A percentile compares a stretch with the other conserved stretches of the same genome.
Evolutionary conservation across 2,797 vertebrate genomes (phyloP).

Genomic region (Brachymystax lenok): DNA sequence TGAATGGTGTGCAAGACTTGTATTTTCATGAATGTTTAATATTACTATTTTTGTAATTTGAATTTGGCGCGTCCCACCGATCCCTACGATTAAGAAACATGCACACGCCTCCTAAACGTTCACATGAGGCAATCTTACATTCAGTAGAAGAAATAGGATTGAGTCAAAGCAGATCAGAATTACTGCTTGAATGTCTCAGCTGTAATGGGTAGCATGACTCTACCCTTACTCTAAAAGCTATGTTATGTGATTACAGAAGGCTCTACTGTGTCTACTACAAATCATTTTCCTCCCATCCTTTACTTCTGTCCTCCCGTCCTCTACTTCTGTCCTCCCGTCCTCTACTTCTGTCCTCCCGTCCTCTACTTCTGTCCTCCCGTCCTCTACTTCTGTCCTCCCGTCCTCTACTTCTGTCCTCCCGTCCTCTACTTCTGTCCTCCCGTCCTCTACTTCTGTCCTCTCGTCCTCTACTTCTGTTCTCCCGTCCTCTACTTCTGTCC

Average conservation of each 20-base stretch:
- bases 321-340: no score
- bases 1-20: no score
- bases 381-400: no score
- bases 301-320: no score
- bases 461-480: not conserved
- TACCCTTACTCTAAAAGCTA: not conserved
- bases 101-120: slow-evolving; percentile 5
- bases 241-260: slow-evolving; percentile 42
- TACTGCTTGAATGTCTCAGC: slow-evolving; percentile 29
- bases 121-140: slow-evolving; percentile 11
- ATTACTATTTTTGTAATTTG: no score
- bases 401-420: no score
- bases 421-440: not conserved
- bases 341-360: no score
- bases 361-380: no score
- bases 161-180: slow-evolving; percentile 18
- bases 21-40: no score
- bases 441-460: no score
- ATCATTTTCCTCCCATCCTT: slow-evolving; percentile 7
- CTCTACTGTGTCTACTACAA: slow-evolving; percentile 25
- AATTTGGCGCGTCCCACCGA: no score
- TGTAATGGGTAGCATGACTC: slow-evolving; percentile 30
- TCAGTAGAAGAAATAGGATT: slow-evolving; percentile 9
- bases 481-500: no score
- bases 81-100: not conserved